Conservation (phyloP, 2,797 vertebrate species). For the Neosalanx taihuensis region DNA sequence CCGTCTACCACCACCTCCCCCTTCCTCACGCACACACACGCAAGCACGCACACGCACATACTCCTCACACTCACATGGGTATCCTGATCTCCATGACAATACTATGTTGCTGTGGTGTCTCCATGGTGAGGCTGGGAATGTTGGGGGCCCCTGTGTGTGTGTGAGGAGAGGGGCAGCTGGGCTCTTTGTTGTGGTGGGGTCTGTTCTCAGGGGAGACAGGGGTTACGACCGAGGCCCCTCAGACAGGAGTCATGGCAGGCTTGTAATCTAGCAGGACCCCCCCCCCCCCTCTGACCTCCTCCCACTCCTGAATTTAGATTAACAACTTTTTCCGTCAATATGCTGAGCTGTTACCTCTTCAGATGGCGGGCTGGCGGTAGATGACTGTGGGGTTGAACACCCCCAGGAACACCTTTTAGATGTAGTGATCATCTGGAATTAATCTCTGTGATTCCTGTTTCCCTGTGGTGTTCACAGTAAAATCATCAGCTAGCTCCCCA, state of each 20-base stretch:
- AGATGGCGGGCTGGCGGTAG: too few species aligned
- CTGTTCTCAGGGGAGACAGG: conserved; percentile 69
- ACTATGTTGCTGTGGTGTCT: conserved; percentile 78
- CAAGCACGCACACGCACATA: conserved; percentile 35
- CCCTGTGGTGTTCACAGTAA: too few species aligned
- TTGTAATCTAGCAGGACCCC: conserved; percentile 41
- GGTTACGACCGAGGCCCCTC: conserved; percentile 69
- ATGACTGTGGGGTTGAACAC: too few species aligned
- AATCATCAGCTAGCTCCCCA: too few species aligned
- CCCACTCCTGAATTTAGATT: conserved; percentile 15
- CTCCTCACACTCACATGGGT: conserved; percentile 44
- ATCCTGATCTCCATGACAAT: conserved; percentile 98
- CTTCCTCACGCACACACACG: conserved; percentile 11
- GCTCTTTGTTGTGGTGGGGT: conserved; percentile 78
- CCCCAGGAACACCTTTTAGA: too few species aligned
- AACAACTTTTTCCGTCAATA: not conserved
- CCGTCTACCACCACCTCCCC: conserved; percentile 58
- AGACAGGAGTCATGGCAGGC: conserved; percentile 66
- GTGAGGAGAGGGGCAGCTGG: conserved; percentile 76
- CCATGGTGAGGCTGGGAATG: conserved; percentile 89
- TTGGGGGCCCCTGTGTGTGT: conserved; percentile 60
- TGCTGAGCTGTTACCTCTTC: too few species aligned
- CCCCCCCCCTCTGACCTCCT: conserved; percentile 20
- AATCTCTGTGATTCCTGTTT: too few species aligned
- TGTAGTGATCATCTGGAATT: too few species aligned